phyloP scores from a whole-genome alignment of 2,888 invertebrate species.

The Opisthograptis luteolata region DNA sequence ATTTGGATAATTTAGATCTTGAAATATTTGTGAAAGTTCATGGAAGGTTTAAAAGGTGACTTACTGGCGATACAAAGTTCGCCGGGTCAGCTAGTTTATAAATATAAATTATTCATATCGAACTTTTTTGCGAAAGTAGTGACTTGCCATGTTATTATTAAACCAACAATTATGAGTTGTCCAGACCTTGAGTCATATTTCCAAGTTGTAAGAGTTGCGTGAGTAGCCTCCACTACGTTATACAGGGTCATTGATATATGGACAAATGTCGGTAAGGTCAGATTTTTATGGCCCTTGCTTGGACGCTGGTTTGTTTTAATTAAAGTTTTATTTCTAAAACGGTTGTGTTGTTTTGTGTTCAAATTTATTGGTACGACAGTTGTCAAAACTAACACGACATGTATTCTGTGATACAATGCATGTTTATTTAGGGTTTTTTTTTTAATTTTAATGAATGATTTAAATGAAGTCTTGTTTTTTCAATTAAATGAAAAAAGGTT shows the following conservation, averaged over 20 bases:
- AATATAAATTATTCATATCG: neutral
- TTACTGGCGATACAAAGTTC: too few species aligned
- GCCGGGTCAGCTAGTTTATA: too few species aligned
- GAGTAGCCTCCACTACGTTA: conserved; percentile 31
- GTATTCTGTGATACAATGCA: too few species aligned
- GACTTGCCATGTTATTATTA: conserved; percentile 18
- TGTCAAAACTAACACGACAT: too few species aligned
- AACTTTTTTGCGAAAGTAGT: conserved; percentile 2
- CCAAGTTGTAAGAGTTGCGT: conserved; percentile 37
- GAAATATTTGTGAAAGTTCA: too few species aligned
- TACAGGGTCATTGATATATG: conserved; percentile 37
- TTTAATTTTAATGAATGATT: too few species aligned
- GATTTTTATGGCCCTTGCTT: conserved; percentile 24
- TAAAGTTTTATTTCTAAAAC: conserved; percentile 7
- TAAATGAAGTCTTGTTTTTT: too few species aligned
- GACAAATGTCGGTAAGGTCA: conserved; percentile 32
- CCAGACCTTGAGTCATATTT: conserved; percentile 44
- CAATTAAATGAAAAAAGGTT: too few species aligned
- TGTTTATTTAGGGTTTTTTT: too few species aligned
- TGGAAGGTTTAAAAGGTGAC: too few species aligned
- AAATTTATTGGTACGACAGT: conserved; percentile 1
- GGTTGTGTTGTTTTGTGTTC: conserved; percentile 1
- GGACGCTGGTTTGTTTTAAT: conserved; percentile 20
- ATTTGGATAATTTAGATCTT: too few species aligned
- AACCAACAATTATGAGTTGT: conserved; percentile 32